Evolutionary conservation across 2,888 invertebrate species (phyloP).

Genomic region (Listrodromus nycthemerus): DNA sequence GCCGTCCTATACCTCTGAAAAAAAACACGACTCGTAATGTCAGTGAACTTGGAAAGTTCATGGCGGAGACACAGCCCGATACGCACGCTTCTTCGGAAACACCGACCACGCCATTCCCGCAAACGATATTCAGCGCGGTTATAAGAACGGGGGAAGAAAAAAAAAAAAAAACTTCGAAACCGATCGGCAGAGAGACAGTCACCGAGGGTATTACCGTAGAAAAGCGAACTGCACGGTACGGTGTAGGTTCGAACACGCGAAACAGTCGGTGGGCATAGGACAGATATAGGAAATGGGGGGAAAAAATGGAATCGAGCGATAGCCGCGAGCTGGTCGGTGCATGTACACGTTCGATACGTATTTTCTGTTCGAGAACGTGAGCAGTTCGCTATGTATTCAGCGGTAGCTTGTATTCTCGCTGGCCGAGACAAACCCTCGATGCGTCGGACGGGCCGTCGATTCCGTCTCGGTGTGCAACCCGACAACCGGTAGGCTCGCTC

Average conservation of each 20-base stretch:
- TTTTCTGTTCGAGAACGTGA: background rate
- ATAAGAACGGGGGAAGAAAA: background rate
- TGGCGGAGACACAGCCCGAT: slow-evolving; percentile 14
- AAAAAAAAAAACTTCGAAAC: background rate
- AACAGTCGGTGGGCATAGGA: background rate
- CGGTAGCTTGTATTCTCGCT: slow-evolving; percentile 11
- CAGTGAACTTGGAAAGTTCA: slow-evolving; percentile 50
- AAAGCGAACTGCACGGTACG: slow-evolving; percentile 16
- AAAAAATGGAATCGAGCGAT: background rate
- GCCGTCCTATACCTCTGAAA: too few species aligned
- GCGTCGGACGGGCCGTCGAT: slow-evolving; percentile 37
- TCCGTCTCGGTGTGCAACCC: slow-evolving; percentile 17
- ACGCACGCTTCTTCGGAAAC: slow-evolving; percentile 37
- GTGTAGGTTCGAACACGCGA: slow-evolving; percentile 15
- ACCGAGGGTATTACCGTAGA: slow-evolving; percentile 6
- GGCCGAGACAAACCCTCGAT: slow-evolving; percentile 25
- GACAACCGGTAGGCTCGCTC: slow-evolving; percentile 38
- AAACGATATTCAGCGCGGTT: slow-evolving; percentile 2
- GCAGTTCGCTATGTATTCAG: background rate
- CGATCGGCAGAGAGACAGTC: background rate
- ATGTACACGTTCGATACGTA: background rate
- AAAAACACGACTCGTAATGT: slow-evolving; percentile 18
- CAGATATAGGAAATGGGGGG: background rate
- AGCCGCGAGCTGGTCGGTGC: slow-evolving; percentile 1
- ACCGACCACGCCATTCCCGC: background rate